Percentiles rank a stretch among this genome's conserved stretches.
Conservation (phyloP, 2,888 invertebrate species). For the Sericinus montela region DNA sequence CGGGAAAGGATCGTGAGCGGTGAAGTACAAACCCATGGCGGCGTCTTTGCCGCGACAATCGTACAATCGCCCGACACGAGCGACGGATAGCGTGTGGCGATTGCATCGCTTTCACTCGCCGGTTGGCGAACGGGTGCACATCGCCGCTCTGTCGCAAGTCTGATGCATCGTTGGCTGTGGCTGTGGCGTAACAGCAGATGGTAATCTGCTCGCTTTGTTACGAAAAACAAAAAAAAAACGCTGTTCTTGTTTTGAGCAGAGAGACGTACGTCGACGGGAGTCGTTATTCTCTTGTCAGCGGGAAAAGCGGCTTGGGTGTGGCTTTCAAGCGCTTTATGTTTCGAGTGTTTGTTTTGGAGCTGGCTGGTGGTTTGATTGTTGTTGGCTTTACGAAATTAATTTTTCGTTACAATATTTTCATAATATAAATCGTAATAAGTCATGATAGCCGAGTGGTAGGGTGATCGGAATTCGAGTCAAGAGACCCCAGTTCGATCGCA, state of each 20-base stretch:
- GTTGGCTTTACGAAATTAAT: too few relatives aligned
- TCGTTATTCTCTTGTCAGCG: background rate
- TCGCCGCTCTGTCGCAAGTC: constrained; percentile 22
- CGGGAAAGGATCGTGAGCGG: constrained; percentile 29
- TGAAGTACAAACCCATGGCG: constrained; percentile 46
- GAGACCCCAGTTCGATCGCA: too few relatives aligned
- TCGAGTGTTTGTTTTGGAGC: too few relatives aligned
- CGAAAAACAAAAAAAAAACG: too few relatives aligned
- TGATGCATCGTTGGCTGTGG: background rate
- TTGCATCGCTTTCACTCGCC: constrained; percentile 34
- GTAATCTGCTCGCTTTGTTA: constrained; percentile 4
- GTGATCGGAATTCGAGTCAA: too few relatives aligned
- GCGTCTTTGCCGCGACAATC: constrained; percentile 49
- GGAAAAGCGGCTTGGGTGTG: too few relatives aligned
- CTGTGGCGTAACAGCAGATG: constrained; percentile 12
- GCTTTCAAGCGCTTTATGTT: too few relatives aligned
- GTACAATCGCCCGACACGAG: constrained; percentile 49
- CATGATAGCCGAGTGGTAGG: too few relatives aligned
- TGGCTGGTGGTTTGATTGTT: too few relatives aligned
- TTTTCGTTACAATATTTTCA: too few relatives aligned
- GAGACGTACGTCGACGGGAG: background rate
- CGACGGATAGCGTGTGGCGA: constrained; percentile 36
- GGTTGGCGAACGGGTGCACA: constrained; percentile 38
- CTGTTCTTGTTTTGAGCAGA: background rate
- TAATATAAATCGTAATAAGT: too few relatives aligned